Evolutionary conservation across 2,888 invertebrate species (phyloP).

Genomic region (Zhengitettix transpicula): DNA sequence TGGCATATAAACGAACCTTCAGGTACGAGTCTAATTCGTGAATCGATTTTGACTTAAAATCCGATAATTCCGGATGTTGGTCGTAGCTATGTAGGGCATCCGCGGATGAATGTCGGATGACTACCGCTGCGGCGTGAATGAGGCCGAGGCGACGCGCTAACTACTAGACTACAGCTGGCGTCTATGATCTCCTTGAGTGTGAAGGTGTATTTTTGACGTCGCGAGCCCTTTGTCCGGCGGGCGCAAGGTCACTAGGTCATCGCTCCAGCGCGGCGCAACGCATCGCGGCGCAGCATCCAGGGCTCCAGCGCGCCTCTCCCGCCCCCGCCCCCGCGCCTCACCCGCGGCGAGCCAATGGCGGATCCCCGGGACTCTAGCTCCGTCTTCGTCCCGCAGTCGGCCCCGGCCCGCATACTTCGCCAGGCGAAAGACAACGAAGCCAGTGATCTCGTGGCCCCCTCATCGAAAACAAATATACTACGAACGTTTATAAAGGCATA

Average conservation of each 20-base stretch:
- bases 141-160: too few species aligned
- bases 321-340: not conserved
- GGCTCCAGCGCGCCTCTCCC: not conserved
- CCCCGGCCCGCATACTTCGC: not conserved
- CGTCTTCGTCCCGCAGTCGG: not conserved
- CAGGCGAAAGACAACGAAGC: not conserved
- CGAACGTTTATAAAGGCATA: not conserved
- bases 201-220: too few species aligned
- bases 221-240: not conserved
- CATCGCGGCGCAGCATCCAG: not conserved
- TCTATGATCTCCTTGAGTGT: too few species aligned
- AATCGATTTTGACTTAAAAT: too few species aligned
- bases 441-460: not conserved
- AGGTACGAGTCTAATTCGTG: too few species aligned
- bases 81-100: too few species aligned
- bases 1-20: too few species aligned
- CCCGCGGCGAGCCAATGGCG: not conserved
- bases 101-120: too few species aligned
- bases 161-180: too few species aligned
- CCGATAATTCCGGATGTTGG: too few species aligned
- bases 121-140: too few species aligned
- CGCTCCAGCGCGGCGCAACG: not conserved
- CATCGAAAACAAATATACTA: not conserved
- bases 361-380: not conserved
- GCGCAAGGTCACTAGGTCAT: not conserved